A percentile compares a stretch with the other conserved stretches of the same genome.
These are phyloP conservation scores for Rhinophrynus dorsalis DNA, from an alignment of 2,797 vertebrate species.

Conservation along the genomic window DNA sequence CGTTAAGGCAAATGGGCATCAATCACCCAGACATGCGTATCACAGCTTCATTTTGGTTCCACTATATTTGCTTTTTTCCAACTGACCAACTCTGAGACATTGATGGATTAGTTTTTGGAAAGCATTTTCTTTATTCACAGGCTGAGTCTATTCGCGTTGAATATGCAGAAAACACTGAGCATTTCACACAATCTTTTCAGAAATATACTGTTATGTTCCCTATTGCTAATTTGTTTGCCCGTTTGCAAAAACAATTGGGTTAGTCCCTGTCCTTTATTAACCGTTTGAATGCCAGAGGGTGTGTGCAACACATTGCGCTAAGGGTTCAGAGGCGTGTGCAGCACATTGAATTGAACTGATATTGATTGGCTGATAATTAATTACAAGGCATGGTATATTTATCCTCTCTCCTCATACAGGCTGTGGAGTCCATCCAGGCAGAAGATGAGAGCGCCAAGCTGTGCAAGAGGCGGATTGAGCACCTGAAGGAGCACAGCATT, in stretches of 20 bases:
- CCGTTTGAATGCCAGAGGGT: too few species aligned
- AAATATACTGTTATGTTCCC: too few species aligned
- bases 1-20: conserved; percentile 1
- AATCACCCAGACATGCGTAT: conserved; percentile 26
- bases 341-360: too few species aligned
- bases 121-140: neutral
- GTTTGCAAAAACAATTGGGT: too few species aligned
- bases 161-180: too few species aligned
- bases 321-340: too few species aligned
- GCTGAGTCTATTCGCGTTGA: too few species aligned
- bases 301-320: too few species aligned
- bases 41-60: neutral
- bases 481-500: conserved; percentile 96
- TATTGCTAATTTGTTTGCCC: too few species aligned
- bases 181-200: too few species aligned
- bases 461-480: conserved; percentile 95
- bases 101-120: conserved; percentile 17
- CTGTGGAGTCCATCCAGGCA: conserved; percentile 95
- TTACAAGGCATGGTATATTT: neutral
- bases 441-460: conserved; percentile 97
- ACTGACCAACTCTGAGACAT: conserved; percentile 7
- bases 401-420: conserved; percentile 64
- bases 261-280: too few species aligned
- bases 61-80: conserved; percentile 22
- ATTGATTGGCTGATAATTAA: too few species aligned